Percentiles rank a stretch among this genome's conserved stretches.
phyloP scores from a whole-genome alignment of 2,797 vertebrate species.

The Peromyscus nudipes region DNA sequence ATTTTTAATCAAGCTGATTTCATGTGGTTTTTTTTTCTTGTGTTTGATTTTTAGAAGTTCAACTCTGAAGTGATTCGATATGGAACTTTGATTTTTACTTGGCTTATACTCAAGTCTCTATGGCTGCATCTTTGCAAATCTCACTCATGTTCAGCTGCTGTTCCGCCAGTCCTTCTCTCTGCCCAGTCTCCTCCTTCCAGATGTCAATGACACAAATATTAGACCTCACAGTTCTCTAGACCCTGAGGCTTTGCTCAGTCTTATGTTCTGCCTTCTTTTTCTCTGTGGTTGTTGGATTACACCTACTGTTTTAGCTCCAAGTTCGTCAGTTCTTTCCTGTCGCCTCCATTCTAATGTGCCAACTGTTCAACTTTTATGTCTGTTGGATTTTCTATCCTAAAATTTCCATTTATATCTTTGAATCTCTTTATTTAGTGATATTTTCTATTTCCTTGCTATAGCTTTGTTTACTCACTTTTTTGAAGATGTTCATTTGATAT shows the following conservation, averaged over 20 bases:
- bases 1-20: constrained; percentile 39
- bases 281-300: neutral
- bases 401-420: constrained; percentile 9
- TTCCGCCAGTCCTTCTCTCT: neutral
- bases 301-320: constrained; percentile 3
- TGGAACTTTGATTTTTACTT: constrained; percentile 35
- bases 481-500: constrained; percentile 4
- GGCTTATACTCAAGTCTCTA: neutral
- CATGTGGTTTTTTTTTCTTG: neutral
- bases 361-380: constrained; percentile 7
- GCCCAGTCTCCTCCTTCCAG: neutral
- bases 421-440: neutral
- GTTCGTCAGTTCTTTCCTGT: constrained; percentile 17
- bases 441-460: constrained; percentile 42
- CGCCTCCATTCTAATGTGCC: constrained; percentile 8
- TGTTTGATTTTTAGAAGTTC: constrained; percentile 42
- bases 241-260: neutral
- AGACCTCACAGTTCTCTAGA: neutral
- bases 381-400: constrained; percentile 44
- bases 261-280: neutral
- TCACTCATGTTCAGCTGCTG: constrained; percentile 14
- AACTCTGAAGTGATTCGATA: neutral
- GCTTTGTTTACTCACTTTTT: neutral
- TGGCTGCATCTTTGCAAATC: constrained; percentile 30
- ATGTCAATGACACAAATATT: constrained; percentile 7